These are phyloP conservation scores for Stenodema calcarata DNA, from an alignment of 2,888 invertebrate genomes.

Conservation along the genomic window DNA sequence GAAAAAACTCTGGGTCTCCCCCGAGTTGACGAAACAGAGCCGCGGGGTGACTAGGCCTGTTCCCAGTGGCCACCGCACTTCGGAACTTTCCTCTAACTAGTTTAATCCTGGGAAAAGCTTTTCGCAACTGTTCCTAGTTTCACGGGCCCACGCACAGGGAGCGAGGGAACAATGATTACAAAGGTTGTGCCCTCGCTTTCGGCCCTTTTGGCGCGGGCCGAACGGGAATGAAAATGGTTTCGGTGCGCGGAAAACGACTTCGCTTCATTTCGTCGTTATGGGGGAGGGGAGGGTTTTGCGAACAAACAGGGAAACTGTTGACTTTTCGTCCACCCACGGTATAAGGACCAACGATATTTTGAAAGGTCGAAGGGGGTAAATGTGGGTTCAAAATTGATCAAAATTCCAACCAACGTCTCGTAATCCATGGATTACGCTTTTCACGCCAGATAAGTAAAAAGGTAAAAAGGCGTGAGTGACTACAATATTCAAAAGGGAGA, in stretches of 20 bases:
- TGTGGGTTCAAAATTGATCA: too few species aligned
- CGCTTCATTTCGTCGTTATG: background rate
- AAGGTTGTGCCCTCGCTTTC: background rate
- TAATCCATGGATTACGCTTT: too few species aligned
- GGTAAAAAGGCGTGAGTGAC: too few species aligned
- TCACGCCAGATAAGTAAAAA: too few species aligned
- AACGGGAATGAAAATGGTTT: background rate
- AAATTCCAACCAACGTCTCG: too few species aligned
- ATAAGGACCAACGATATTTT: too few species aligned
- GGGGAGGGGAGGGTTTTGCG: background rate
- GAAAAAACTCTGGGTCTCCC: background rate
- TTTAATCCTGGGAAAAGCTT: constrained; percentile 32
- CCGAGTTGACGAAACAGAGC: background rate
- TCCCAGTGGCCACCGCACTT: background rate
- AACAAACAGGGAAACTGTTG: background rate
- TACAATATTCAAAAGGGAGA: too few species aligned
- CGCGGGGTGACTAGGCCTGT: background rate
- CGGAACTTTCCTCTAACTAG: constrained; percentile 25
- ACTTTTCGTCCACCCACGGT: background rate
- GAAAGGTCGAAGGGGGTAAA: too few species aligned
- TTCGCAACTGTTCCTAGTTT: constrained; percentile 30
- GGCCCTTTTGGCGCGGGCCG: background rate
- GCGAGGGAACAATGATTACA: background rate
- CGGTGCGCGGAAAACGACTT: background rate
- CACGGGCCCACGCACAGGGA: constrained; percentile 9